These are phyloP conservation scores for Scaeva pyrastri DNA, from an alignment of 2,888 invertebrate species.

Conservation along the genomic window DNA sequence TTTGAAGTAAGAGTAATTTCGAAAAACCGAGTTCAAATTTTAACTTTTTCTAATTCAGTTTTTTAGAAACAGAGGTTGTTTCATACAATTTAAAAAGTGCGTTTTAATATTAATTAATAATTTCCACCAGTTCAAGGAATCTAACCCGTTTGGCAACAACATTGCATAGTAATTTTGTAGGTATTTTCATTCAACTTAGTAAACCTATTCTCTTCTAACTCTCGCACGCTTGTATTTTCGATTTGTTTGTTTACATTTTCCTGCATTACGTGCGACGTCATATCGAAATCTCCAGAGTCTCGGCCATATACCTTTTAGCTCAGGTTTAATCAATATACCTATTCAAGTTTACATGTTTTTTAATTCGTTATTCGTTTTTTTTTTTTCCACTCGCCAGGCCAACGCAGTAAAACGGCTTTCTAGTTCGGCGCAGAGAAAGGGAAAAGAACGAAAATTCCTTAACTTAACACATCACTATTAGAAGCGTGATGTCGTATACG, in stretches of 20 bases:
- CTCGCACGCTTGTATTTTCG: slow-evolving; percentile 26
- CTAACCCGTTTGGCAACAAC: slow-evolving; percentile 4
- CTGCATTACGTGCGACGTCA: slow-evolving; percentile 40
- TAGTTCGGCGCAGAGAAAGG: slow-evolving; percentile 19
- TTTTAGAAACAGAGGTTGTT: too few species aligned
- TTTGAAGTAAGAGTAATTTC: too few species aligned
- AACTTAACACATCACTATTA: slow-evolving; percentile 9
- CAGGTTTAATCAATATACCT: slow-evolving; percentile 45
- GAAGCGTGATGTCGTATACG: slow-evolving; percentile 42
- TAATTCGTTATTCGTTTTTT: neutral
- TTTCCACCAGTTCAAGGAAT: too few species aligned
- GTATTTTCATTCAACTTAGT: slow-evolving; percentile 21
- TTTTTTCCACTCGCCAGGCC: neutral
- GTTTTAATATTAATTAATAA: too few species aligned
- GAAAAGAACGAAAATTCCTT: slow-evolving; percentile 34
- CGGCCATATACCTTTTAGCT: slow-evolving; percentile 26
- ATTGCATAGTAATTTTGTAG: slow-evolving; percentile 30
- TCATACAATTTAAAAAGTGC: too few species aligned
- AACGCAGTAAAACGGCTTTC: slow-evolving; percentile 37
- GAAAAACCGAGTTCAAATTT: too few species aligned
- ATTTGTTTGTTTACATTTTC: slow-evolving; percentile 72
- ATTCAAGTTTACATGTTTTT: slow-evolving; percentile 18
- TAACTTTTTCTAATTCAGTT: too few species aligned
- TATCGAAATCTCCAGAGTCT: slow-evolving; percentile 9
- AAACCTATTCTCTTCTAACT: slow-evolving; percentile 38